A percentile compares a stretch with the other conserved stretches of the same genome.
These are phyloP conservation scores for Nebria ingens DNA, from an alignment of 1,140 invertebrate genomes.

Conservation along the genomic window DNA sequence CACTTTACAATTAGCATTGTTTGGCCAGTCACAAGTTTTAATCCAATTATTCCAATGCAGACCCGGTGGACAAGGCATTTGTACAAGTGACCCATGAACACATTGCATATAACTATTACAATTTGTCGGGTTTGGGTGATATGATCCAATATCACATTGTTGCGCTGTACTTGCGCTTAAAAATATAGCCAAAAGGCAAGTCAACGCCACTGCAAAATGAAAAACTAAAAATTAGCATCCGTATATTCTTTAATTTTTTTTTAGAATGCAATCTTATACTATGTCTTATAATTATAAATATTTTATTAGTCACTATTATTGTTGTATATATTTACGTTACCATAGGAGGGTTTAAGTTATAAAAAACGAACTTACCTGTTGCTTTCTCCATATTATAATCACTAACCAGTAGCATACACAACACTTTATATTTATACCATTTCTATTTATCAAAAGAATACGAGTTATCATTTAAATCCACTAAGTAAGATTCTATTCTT, in stretches of 20 bases:
- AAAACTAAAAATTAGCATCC: background rate
- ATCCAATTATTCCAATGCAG: background rate
- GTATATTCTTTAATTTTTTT: too few relatives aligned
- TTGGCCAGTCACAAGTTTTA: background rate
- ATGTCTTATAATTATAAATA: too few relatives aligned
- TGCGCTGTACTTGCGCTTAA: background rate
- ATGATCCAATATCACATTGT: background rate
- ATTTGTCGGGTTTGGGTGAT: background rate
- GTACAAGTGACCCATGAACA: background rate
- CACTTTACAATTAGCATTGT: slow-evolving; percentile 17
- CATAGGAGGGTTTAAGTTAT: too few relatives aligned
- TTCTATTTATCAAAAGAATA: background rate
- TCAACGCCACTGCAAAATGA: background rate
- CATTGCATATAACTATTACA: slow-evolving; percentile 1
- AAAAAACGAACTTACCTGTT: background rate
- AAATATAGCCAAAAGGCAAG: background rate
- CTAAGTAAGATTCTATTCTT: slow-evolving; percentile 1
- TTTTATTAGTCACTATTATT: too few relatives aligned
- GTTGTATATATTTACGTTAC: too few relatives aligned
- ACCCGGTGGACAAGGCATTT: background rate
- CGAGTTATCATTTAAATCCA: background rate
- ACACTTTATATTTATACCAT: background rate
- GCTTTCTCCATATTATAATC: background rate
- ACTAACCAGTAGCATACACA: background rate
- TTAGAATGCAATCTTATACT: too few relatives aligned